Conservation (phyloP, 2,113 vertebrate genomes). For the Regulus satrapa region DNA sequence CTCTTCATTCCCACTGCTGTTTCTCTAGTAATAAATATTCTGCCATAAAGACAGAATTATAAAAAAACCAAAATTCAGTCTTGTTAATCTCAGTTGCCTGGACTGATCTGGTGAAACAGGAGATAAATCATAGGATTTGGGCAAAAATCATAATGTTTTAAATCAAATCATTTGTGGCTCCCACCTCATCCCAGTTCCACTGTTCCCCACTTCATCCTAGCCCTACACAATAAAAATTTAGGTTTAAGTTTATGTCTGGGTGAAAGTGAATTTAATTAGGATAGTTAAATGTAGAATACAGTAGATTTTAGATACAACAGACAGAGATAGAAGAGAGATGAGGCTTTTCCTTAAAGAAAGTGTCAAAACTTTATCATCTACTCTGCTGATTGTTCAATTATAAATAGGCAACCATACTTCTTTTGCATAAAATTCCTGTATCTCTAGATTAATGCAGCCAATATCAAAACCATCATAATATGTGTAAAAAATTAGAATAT, state of each 20-base stretch:
- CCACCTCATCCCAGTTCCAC: accelerated
- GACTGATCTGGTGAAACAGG: not conserved
- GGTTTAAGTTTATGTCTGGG: not conserved
- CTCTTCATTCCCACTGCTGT: not conserved
- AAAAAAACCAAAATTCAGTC: not conserved
- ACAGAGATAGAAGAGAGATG: not conserved
- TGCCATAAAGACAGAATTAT: not conserved
- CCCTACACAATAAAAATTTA: not conserved
- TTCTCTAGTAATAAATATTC: not conserved
- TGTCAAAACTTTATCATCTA: not conserved
- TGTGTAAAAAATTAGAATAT: not conserved
- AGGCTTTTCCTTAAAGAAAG: not conserved
- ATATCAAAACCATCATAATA: not conserved
- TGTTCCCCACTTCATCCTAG: too few relatives aligned
- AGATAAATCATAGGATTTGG: not conserved
- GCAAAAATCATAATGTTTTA: not conserved
- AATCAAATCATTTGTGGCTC: not conserved
- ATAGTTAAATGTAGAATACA: not conserved
- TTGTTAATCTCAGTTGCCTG: not conserved
- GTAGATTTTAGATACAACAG: not conserved
- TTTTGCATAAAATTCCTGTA: not conserved
- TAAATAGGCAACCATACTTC: not conserved
- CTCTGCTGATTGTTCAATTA: not conserved
- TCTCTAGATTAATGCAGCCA: not conserved
- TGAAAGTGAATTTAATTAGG: not conserved